These are phyloP conservation scores for Anas bahamensis DNA, from an alignment of 2,797 vertebrate species.

Conservation along the genomic window DNA sequence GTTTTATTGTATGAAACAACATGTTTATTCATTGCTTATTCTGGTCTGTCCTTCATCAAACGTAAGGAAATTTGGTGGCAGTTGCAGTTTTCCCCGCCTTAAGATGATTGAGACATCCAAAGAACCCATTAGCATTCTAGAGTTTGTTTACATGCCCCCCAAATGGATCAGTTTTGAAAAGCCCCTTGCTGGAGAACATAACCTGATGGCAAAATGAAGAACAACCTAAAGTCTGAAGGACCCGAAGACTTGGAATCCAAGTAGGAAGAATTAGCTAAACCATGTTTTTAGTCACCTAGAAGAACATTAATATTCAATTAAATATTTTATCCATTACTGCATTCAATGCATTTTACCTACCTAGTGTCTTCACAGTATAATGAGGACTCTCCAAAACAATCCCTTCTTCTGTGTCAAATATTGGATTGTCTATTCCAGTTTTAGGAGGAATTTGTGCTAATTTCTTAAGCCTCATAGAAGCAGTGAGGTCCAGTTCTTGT, in stretches of 20 bases:
- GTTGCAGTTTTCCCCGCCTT: not conserved
- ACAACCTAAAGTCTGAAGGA: not conserved
- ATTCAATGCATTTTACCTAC: slow-evolving; percentile 73
- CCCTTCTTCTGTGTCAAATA: slow-evolving; percentile 95
- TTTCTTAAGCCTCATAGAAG: slow-evolving; percentile 95
- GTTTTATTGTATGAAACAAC: not conserved
- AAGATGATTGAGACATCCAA: not conserved
- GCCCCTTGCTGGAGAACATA: not conserved
- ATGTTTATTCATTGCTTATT: not conserved
- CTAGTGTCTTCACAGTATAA: slow-evolving; percentile 85
- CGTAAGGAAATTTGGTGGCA: not conserved
- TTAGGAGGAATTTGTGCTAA: slow-evolving; percentile 95
- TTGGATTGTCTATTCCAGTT: slow-evolving; percentile 98
- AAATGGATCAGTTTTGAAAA: not conserved
- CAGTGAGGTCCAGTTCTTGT: slow-evolving; percentile 93
- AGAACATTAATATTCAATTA: not conserved
- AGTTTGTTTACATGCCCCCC: not conserved
- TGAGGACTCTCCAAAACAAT: slow-evolving; percentile 84
- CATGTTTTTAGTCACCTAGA: not conserved
- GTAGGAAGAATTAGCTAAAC: not conserved
- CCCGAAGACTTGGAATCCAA: not conserved
- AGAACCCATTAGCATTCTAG: not conserved
- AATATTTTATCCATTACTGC: not conserved
- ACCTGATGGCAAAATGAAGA: not conserved
- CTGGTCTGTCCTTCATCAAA: not conserved